Percentiles rank a stretch among this genome's conserved stretches.
Evolutionary conservation across 2,888 invertebrate species (phyloP).

Genomic region (Rhorus exstirpatorius): DNA sequence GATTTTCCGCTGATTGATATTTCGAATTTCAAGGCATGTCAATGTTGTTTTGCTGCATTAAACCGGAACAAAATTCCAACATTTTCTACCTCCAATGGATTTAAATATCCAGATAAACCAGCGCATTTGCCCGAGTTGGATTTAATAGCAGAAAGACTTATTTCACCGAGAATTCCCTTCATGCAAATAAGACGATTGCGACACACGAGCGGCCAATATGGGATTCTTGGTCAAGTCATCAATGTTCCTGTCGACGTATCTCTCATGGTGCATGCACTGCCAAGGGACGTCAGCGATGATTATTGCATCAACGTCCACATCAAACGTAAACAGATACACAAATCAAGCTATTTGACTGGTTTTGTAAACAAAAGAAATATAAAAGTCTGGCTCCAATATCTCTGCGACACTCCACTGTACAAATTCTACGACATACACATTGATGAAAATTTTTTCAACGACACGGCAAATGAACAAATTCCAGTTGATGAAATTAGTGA

Average conservation of each 20-base stretch:
- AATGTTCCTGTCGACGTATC: constrained; percentile 64
- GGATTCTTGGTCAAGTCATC: neutral
- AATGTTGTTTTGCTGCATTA: neutral
- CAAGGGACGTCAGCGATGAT: neutral
- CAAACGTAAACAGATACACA: constrained; percentile 71
- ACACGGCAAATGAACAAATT: neutral
- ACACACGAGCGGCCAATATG: neutral
- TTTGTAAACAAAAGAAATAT: constrained; percentile 70
- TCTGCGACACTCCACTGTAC: constrained; percentile 66
- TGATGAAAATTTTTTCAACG: constrained; percentile 22
- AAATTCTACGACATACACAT: constrained; percentile 34
- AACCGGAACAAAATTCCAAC: neutral
- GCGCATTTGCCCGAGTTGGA: neutral
- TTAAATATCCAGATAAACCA: neutral
- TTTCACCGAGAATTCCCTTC: neutral
- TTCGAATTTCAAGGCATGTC: neutral
- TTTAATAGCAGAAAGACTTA: neutral
- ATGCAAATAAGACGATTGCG: neutral
- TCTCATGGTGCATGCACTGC: constrained; percentile 70
- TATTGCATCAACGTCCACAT: constrained; percentile 73
- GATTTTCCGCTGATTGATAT: neutral
- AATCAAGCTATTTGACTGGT: constrained; percentile 73
- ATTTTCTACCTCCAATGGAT: neutral
- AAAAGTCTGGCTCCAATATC: constrained; percentile 72
- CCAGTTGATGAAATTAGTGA: constrained; percentile 35